Conservation (phyloP, 2,888 invertebrate genomes). For the Mesorhabditis spiculigera region DNA sequence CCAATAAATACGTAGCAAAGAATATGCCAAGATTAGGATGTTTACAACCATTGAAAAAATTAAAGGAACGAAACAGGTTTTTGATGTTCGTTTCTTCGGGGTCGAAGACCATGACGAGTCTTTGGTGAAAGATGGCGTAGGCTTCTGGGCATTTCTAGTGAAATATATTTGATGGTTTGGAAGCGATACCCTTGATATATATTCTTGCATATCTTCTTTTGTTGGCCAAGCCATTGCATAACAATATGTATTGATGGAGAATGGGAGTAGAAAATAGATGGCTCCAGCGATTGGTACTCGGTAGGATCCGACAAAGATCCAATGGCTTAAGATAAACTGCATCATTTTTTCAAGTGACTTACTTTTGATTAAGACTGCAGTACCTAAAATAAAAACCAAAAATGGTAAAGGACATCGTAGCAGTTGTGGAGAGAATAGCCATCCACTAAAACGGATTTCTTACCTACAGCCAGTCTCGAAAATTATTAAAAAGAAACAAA, state of each 20-base stretch:
- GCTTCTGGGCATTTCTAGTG: too few relatives aligned
- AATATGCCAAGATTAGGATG: too few relatives aligned
- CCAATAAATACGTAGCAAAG: not conserved
- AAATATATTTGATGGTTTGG: too few relatives aligned
- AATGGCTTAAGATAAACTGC: not conserved
- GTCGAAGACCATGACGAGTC: too few relatives aligned
- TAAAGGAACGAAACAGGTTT: too few relatives aligned
- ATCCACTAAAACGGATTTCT: conserved; percentile 2
- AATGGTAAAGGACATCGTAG: not conserved
- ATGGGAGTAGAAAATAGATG: not conserved
- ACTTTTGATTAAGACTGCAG: not conserved
- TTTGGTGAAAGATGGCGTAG: too few relatives aligned
- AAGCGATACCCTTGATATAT: not conserved
- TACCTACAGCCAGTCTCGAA: too few relatives aligned
- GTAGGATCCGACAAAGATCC: not conserved
- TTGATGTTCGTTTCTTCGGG: too few relatives aligned
- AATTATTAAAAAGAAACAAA: too few relatives aligned
- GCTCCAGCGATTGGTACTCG: not conserved
- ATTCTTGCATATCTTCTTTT: not conserved
- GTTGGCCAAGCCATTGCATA: not conserved
- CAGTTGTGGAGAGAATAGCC: not conserved
- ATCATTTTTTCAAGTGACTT: not conserved
- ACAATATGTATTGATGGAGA: not conserved
- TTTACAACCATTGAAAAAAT: too few relatives aligned
- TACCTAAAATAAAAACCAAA: not conserved